phyloP scores from a whole-genome alignment of 2,888 invertebrate genomes.

The Amblyjoppa proteus region DNA sequence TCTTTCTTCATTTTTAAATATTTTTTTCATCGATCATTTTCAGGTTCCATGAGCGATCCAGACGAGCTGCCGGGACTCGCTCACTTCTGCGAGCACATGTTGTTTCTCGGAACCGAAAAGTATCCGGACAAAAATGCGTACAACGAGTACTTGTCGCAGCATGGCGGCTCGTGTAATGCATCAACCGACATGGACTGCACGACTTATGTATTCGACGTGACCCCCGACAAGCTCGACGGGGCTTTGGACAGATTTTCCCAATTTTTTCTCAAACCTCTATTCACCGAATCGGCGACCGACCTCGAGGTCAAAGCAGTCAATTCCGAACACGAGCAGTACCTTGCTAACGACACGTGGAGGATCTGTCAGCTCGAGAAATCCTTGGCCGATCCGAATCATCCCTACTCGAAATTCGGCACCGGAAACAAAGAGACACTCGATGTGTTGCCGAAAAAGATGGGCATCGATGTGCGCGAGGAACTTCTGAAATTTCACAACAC shows the following conservation, averaged over 20 bases:
- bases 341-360: slow-evolving; percentile 95
- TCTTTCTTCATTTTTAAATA: not conserved
- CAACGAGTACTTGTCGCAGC: slow-evolving; percentile 94
- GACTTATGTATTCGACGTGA: slow-evolving; percentile 96
- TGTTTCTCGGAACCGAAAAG: slow-evolving; percentile 98
- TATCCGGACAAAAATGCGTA: slow-evolving; percentile 97
- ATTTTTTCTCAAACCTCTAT: slow-evolving; percentile 97
- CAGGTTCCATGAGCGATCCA: slow-evolving; percentile 96
- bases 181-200: slow-evolving; percentile 96
- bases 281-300: slow-evolving; percentile 96
- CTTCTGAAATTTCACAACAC: slow-evolving; percentile 95
- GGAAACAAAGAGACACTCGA: slow-evolving; percentile 93
- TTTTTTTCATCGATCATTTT: slow-evolving; percentile 1
- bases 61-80: slow-evolving; percentile 96
- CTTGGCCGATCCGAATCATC: slow-evolving; percentile 91
- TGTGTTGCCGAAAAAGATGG: slow-evolving; percentile 91
- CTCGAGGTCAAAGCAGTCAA: slow-evolving; percentile 98
- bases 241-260: slow-evolving; percentile 98
- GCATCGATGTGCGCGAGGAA: slow-evolving; percentile 94
- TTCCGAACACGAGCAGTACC: slow-evolving; percentile 98
- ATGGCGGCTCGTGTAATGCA: slow-evolving; percentile 97
- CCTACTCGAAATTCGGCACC: slow-evolving; percentile 97
- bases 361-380: slow-evolving; percentile 95
- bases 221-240: slow-evolving; percentile 91
- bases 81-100: slow-evolving; percentile 99